A percentile compares a stretch with the other conserved stretches of the same genome.
These are phyloP conservation scores for Neopelma chrysocephalum DNA, from an alignment of 2,797 vertebrate species.

Conservation along the genomic window DNA sequence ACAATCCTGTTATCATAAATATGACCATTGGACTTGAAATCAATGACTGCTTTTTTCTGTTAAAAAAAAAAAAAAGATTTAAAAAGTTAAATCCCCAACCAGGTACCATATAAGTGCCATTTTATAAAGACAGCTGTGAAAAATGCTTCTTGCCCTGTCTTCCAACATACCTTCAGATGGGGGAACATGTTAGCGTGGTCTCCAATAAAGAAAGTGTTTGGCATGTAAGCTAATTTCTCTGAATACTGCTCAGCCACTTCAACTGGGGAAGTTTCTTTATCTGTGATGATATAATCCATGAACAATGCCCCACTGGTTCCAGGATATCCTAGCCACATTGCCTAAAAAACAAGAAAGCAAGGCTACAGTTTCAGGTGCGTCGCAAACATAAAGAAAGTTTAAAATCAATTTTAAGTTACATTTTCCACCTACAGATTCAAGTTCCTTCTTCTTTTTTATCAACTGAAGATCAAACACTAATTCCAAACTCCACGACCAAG, in stretches of 20 bases:
- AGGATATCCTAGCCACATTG: constrained; percentile 98
- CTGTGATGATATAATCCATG: constrained; percentile 97
- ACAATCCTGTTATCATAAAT: constrained; percentile 99
- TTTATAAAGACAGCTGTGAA: background rate
- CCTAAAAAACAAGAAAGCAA: constrained; percentile 71
- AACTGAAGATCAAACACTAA: background rate
- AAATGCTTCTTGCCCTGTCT: background rate
- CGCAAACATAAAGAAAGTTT: background rate
- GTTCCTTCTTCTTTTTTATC: background rate
- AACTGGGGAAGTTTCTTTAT: constrained; percentile 94
- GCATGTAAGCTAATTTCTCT: constrained; percentile 98
- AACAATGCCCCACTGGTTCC: constrained; percentile 97
- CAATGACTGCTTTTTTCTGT: constrained; percentile 99
- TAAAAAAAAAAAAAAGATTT: background rate
- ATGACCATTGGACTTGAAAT: constrained; percentile 98
- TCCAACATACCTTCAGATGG: constrained; percentile 89
- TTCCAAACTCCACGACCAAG: background rate
- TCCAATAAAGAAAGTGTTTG: constrained; percentile 97
- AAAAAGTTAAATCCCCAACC: background rate
- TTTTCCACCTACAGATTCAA: background rate
- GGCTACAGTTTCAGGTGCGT: background rate
- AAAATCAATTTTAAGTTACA: background rate
- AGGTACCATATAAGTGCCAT: background rate
- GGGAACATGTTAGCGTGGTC: constrained; percentile 99
- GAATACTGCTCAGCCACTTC: constrained; percentile 97